Base-by-base conservation (phyloP, 2,113 vertebrate genomes). In the Chionodraco myersi region DNA sequence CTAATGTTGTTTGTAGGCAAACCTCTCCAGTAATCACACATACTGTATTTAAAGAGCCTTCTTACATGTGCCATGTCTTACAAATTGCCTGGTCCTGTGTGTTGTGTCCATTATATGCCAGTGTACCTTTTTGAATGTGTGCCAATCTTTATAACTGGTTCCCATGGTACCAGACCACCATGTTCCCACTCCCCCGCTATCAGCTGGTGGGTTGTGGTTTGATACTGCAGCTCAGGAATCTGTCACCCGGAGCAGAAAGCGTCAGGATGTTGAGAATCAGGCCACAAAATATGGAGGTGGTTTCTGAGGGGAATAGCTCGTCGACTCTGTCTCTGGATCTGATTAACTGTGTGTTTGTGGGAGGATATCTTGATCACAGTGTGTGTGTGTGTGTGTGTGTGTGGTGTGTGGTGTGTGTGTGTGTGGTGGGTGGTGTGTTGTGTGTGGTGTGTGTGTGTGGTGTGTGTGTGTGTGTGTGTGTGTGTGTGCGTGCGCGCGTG, bases 261-360 rank as follows among this genome's bases (percentile, higher is more conserved):
- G 44, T 61, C 26, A 9, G 23, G 63, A 74, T 79, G 83, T 88
- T 90, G 72, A 81, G 51, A 84, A 63, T 72, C 82, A 41, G 62
- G 8, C 26, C 86, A 80, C 82, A 86, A 85, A 89, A 83, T 86
- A 84, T 78, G 80, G 80, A 83, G 78, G 49, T 44, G 88, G 88
- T 89, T 88, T 90, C 72, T 88, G 80, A 75, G 79, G 68, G 79
- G 66, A 80, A 65, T 10, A 41, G 63, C 66, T 81, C 14, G 5
- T 56, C n/a, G 59, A 71, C 68, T 70, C 34, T 0, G 36, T 1
- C 60, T 76, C 84, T 89, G 91, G 77, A 82, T 90, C 78, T 77
- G 72, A 92, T 92, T 91, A 93, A 85, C 54, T 73, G 3, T 77
- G 86, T 84, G 72, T 83, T 74, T 86, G 77, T 77, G 86, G 72